These are phyloP conservation scores for Argyresthia albistria DNA, from an alignment of 2,888 invertebrate species.

Conservation along the genomic window DNA sequence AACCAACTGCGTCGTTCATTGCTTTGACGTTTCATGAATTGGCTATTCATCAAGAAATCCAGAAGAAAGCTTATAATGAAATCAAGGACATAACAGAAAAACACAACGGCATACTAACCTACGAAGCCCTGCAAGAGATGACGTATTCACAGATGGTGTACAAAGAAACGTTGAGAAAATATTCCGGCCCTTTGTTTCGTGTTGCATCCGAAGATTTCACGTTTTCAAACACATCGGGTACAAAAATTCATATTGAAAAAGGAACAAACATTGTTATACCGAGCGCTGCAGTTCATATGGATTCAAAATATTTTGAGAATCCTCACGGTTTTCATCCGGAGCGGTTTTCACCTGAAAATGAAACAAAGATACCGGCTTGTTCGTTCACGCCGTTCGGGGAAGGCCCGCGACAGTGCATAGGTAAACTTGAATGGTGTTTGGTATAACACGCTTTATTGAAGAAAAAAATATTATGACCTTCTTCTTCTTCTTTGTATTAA, in stretches of 20 bases:
- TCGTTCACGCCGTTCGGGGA: conserved; percentile 38
- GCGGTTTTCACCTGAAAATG: conserved; percentile 15
- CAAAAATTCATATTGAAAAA: conserved; percentile 22
- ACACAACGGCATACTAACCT: conserved; percentile 26
- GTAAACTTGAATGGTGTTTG: conserved; percentile 13
- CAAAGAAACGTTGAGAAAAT: conserved; percentile 39
- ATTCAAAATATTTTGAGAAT: conserved; percentile 15
- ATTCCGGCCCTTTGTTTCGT: conserved; percentile 25
- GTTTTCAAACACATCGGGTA: conserved; percentile 26
- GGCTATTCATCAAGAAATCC: conserved; percentile 34
- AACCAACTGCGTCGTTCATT: conserved; percentile 56
- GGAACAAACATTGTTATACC: conserved; percentile 18
- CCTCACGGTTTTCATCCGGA: conserved; percentile 18
- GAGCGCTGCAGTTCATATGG: conserved; percentile 18
- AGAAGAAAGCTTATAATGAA: conserved; percentile 31
- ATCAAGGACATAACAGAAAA: conserved; percentile 32
- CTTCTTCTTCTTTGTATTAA: too few species aligned
- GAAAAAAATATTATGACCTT: too few species aligned
- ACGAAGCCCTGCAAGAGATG: conserved; percentile 45
- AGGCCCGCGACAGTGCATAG: conserved; percentile 41
- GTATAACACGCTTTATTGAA: too few species aligned
- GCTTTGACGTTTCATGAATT: conserved; percentile 44
- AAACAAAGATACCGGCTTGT: conserved; percentile 15
- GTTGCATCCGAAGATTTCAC: conserved; percentile 23
- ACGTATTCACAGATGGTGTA: conserved; percentile 42